Evolutionary conservation across 2,888 invertebrate genomes (phyloP).

Genomic region (Onchidella celtica): DNA sequence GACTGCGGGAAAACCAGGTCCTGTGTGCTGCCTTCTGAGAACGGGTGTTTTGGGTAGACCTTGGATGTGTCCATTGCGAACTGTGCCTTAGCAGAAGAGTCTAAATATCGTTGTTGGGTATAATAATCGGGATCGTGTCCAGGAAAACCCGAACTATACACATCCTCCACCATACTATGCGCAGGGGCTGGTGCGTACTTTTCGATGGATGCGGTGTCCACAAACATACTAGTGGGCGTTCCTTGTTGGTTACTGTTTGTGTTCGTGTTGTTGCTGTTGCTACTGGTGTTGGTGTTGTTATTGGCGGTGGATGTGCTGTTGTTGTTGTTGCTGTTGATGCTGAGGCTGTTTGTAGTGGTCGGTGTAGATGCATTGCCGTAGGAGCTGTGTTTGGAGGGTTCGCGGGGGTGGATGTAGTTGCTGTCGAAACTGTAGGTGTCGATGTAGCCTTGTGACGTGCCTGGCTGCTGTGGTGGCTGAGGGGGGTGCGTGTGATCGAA

Average conservation of each 20-base stretch:
- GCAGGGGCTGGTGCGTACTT: slow-evolving; percentile 18
- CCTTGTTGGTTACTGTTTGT: neutral
- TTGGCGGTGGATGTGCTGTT: slow-evolving; percentile 18
- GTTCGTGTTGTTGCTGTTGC: slow-evolving; percentile 21
- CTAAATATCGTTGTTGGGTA: slow-evolving; percentile 60
- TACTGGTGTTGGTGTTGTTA: slow-evolving; percentile 2
- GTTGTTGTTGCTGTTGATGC: slow-evolving; percentile 31
- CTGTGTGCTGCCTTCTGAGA: slow-evolving; percentile 50
- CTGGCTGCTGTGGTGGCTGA: slow-evolving; percentile 54
- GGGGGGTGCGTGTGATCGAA: slow-evolving; percentile 55
- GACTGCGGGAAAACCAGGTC: slow-evolving; percentile 59
- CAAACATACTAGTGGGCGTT: slow-evolving; percentile 55
- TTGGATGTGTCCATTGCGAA: slow-evolving; percentile 51
- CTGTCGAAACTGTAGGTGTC: slow-evolving; percentile 71
- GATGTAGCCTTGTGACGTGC: slow-evolving; percentile 59
- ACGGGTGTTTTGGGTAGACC: slow-evolving; percentile 58
- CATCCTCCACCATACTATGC: slow-evolving; percentile 60
- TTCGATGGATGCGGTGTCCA: slow-evolving; percentile 54
- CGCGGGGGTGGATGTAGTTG: slow-evolving; percentile 65
- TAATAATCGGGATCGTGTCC: slow-evolving; percentile 59
- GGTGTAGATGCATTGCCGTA: slow-evolving; percentile 21
- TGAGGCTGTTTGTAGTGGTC: slow-evolving; percentile 35
- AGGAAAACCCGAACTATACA: slow-evolving; percentile 61
- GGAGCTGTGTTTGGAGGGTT: slow-evolving; percentile 44
- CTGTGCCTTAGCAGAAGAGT: slow-evolving; percentile 49